A percentile compares a stretch with the other conserved stretches of the same genome.
Conservation (phyloP, 1,140 invertebrate species). For the Habropoda laboriosa region DNA sequence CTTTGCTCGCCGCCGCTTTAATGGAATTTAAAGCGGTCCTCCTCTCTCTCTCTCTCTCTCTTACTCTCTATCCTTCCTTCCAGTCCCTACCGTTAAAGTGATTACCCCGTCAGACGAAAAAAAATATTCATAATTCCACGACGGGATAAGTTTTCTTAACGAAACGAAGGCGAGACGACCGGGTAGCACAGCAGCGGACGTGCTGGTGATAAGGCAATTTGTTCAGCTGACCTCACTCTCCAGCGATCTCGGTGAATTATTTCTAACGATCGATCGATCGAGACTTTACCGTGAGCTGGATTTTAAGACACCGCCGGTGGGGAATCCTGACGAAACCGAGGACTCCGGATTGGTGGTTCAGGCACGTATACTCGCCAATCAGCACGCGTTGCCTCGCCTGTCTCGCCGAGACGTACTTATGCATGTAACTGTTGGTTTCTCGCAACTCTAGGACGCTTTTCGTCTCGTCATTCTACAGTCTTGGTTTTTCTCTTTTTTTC, state of each 20-base stretch:
- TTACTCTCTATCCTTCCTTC: neutral
- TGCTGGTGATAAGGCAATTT: neutral
- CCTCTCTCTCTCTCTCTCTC: neutral
- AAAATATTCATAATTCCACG: conserved; percentile 17
- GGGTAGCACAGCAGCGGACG: neutral
- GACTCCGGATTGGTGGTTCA: conserved; percentile 20
- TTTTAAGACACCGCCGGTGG: neutral
- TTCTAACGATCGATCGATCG: neutral
- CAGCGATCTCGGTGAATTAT: neutral
- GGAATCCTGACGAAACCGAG: neutral
- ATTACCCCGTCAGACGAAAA: neutral
- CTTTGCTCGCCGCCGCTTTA: conserved; percentile 23
- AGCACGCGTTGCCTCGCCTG: neutral
- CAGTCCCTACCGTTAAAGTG: neutral
- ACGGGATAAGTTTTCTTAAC: neutral
- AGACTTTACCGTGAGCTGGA: neutral
- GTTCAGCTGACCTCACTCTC: neutral
- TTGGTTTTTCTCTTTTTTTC: too few relatives aligned
- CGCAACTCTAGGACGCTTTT: neutral
- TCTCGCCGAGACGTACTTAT: neutral
- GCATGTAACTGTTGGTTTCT: neutral
- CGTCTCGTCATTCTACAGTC: neutral
- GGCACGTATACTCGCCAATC: conserved; percentile 21
- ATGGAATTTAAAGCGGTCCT: conserved; percentile 33
- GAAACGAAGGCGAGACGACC: neutral